Percentiles rank a stretch among this genome's conserved stretches.
Conservation (phyloP, 2,888 invertebrate genomes). For the Stenodema calcarata region DNA sequence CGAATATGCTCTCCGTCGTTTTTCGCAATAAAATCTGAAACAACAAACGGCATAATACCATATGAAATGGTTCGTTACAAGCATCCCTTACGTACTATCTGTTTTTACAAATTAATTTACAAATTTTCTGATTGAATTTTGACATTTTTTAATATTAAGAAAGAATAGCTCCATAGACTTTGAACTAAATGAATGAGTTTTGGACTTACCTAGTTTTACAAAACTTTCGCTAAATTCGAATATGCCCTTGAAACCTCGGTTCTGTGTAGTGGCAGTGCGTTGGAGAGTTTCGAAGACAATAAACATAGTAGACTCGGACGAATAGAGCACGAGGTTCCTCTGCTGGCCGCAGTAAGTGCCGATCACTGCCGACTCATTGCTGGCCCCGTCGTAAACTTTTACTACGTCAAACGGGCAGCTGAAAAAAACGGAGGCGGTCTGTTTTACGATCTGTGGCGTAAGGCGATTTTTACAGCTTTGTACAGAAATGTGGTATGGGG, state of each 20-base stretch:
- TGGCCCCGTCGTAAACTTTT: slow-evolving; percentile 93
- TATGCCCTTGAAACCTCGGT: slow-evolving; percentile 97
- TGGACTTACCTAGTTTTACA: slow-evolving; percentile 88
- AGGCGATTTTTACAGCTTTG: neutral
- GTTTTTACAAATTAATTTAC: too few relatives aligned
- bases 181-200: neutral
- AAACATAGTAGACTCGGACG: slow-evolving; percentile 87
- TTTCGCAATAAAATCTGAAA: slow-evolving; percentile 87
- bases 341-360: slow-evolving; percentile 98
- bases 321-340: slow-evolving; percentile 93
- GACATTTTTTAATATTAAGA: too few relatives aligned
- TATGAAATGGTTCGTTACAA: neutral
- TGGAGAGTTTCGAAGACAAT: slow-evolving; percentile 91
- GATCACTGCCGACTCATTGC: slow-evolving; percentile 86
- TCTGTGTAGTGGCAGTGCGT: slow-evolving; percentile 92
- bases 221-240: slow-evolving; percentile 98
- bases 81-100: too few relatives aligned
- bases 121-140: too few relatives aligned
- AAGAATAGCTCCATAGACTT: neutral
- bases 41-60: too few relatives aligned
- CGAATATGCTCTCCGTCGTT: slow-evolving; percentile 93
- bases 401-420: slow-evolving; percentile 99
- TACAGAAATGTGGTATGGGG: neutral
- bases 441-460: neutral
- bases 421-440: slow-evolving; percentile 58